Percentiles rank a stretch among this genome's conserved stretches.
Conservation (phyloP, 1,140 invertebrate genomes). For the Sycobia sp. region DNA sequence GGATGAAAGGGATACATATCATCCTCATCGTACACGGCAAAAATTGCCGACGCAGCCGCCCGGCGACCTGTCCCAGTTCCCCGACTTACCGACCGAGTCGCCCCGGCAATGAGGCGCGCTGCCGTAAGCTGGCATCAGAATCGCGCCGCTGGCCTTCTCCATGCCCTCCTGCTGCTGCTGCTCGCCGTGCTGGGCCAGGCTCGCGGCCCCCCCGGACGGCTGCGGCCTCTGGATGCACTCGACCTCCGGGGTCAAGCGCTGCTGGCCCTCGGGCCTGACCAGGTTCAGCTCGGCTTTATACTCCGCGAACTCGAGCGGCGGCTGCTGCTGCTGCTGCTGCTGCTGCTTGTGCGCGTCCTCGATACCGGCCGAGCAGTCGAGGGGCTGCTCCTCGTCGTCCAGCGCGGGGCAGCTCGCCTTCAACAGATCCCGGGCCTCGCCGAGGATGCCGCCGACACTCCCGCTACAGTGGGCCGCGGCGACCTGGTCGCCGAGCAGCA, state of each 20-base stretch:
- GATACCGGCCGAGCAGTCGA: slow-evolving; percentile 23
- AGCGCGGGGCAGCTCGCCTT: no score
- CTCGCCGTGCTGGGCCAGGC: no score
- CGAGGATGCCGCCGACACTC: slow-evolving; percentile 1
- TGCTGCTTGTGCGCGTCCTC: slow-evolving; percentile 21
- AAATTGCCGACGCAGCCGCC: no score
- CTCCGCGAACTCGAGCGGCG: slow-evolving; percentile 4
- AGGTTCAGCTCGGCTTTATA: slow-evolving; percentile 8
- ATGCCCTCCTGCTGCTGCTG: slow-evolving; percentile 16
- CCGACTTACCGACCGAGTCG: slow-evolving; percentile 33
- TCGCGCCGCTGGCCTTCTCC: slow-evolving; percentile 18
- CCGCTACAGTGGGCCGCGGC: no score
- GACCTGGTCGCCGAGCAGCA: no score
- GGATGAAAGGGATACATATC: no score
- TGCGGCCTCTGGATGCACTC: slow-evolving; percentile 22
- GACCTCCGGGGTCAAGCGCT: slow-evolving; percentile 14
- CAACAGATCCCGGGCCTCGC: not conserved
- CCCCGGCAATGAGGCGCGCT: slow-evolving; percentile 13
- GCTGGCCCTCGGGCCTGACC: slow-evolving; percentile 1
- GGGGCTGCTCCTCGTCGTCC: slow-evolving; percentile 19
- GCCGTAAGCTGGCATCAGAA: no score
- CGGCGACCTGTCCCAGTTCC: no score
- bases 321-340: no score
- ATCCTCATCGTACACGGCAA: no score
- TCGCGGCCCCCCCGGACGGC: no score